phyloP scores from a whole-genome alignment of 2,797 vertebrate genomes.

The Natrix natrix region DNA sequence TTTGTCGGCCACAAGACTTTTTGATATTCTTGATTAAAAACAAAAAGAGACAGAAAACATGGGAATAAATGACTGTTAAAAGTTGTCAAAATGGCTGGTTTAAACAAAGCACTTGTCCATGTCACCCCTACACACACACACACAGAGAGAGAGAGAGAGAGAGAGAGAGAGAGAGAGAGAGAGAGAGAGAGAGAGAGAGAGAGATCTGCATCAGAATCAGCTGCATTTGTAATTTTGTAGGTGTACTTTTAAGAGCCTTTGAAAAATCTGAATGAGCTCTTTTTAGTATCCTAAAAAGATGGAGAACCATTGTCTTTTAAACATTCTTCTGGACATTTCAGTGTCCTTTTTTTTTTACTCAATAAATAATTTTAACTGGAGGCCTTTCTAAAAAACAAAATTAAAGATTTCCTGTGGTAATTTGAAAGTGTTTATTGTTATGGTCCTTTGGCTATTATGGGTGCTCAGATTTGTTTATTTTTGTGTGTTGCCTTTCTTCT shows the following conservation, averaged over 20 bases:
- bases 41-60: neutral
- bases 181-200: too few species aligned
- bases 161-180: too few species aligned
- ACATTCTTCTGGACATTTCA: neutral
- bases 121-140: too few species aligned
- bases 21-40: neutral
- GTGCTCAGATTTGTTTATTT: neutral
- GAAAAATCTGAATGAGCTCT: neutral
- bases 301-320: neutral
- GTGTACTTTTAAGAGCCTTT: neutral
- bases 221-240: neutral
- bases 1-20: neutral
- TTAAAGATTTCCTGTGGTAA: neutral
- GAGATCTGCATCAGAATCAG: neutral
- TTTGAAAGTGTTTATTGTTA: slow-evolving; percentile 2
- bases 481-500: neutral
- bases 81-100: neutral
- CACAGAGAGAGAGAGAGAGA: too few species aligned
- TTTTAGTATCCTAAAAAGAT: neutral
- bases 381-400: neutral
- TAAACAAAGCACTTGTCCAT: neutral
- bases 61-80: neutral
- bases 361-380: neutral
- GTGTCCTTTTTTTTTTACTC: neutral
- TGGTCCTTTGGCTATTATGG: neutral